Evolutionary conservation across 1,140 invertebrate genomes (phyloP), one percentile per base, ranked within the genome.

Genomic region (Hesperophylax magnus): DNA sequence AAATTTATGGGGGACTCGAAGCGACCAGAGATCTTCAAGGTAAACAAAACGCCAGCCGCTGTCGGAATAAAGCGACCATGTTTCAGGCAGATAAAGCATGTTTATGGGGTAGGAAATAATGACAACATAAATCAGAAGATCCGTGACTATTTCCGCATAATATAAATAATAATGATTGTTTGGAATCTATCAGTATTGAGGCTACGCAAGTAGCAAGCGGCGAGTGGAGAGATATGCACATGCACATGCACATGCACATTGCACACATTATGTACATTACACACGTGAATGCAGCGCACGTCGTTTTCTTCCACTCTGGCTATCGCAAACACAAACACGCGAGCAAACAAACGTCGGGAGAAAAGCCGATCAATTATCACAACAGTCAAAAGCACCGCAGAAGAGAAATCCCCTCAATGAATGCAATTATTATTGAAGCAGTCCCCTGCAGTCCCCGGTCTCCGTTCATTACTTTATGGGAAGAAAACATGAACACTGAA

Each of bases 111-210:
- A 61, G 58, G 9, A 14, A 61, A 61, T 22, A 24, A 61, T 61
- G 58, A 61, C 58, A 61, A 22, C 20, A 24, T 22, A 61, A 24
- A 61, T 61, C 20, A 61, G 58, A 61, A 61, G 18, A 24, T 24
- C 58, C 18, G 58, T 24, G 58, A 61, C 58, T 61, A 61, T 61
- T 61, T 61, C 58, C 58, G 58, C 24, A 61, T 61, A 61, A 61
- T 14, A 61, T 24, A 61, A 61, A 61, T 24, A 61, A 61, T 24
- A 61, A 22, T n/a, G 9, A 61, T n/a, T 58, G 56, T 58, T 47
- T 22, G 56, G n/a, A 58, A 58, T 58, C n/a, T n/a, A 58, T 58
- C 56, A 22, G n/a, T 20, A 58, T 22, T 7, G 58, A 61, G 58
- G 58, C 20, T 61, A 22, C 8, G 17, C 18, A 24, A 20, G 58